phyloP scores from a whole-genome alignment of 2,797 vertebrate genomes.

The Pantherophis vulpinus region DNA sequence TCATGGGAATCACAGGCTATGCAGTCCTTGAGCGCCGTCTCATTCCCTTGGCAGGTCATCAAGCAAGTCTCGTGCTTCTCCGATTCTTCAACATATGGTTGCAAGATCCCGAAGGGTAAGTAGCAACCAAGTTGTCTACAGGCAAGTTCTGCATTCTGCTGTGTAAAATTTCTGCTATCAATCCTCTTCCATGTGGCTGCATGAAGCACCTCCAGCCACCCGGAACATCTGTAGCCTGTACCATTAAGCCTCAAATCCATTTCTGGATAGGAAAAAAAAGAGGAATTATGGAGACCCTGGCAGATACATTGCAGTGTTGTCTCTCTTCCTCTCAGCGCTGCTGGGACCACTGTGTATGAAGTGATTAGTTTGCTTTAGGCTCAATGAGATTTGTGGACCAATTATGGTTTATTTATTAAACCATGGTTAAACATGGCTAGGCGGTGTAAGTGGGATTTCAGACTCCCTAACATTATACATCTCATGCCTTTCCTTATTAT shows the following conservation, averaged over 20 bases:
- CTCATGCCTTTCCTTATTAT: background rate
- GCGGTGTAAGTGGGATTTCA: background rate
- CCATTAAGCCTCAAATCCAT: accelerated
- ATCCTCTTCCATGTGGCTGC: accelerated
- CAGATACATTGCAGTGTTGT: background rate
- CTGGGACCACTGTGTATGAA: background rate
- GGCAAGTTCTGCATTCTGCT: accelerated
- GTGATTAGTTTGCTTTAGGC: background rate
- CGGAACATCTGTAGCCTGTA: constrained; percentile 42
- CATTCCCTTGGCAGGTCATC: accelerated
- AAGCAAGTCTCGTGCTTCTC: accelerated
- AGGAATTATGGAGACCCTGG: background rate
- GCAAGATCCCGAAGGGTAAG: accelerated
- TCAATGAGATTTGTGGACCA: background rate
- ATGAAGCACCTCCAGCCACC: constrained; percentile 43
- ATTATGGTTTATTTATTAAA: background rate
- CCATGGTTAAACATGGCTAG: background rate
- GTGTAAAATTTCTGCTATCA: constrained; percentile 6
- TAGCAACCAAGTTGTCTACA: constrained; percentile 48
- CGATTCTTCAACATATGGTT: accelerated
- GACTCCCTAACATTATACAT: background rate
- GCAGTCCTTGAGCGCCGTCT: accelerated
- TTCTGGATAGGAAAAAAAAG: constrained; percentile 21
- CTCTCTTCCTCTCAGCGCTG: background rate
- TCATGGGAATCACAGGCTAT: background rate